phyloP scores from a whole-genome alignment of 2,888 invertebrate genomes.

The Noctua comes region DNA sequence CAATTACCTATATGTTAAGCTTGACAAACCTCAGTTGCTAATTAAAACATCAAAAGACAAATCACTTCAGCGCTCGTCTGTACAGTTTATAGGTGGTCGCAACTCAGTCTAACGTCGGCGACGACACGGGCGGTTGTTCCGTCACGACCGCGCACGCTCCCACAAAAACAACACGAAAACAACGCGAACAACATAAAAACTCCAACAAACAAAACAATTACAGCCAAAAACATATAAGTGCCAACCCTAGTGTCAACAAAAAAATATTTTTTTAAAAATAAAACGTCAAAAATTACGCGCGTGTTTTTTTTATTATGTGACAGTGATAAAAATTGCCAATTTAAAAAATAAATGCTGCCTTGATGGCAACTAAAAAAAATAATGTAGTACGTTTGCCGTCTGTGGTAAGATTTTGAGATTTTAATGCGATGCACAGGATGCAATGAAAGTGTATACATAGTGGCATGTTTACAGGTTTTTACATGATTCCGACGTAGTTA shows the following conservation, averaged over 20 bases:
- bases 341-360: conserved; percentile 67
- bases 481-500: conserved; percentile 78
- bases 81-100: conserved; percentile 72
- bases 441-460: conserved; percentile 76
- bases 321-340: conserved; percentile 65
- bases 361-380: conserved; percentile 87
- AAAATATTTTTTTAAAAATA: conserved; percentile 50
- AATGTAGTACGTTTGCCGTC: conserved; percentile 88
- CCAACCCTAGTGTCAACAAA: conserved; percentile 65
- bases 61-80: conserved; percentile 71
- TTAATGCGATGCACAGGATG: conserved; percentile 77
- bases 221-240: conserved; percentile 66
- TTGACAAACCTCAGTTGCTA: conserved; percentile 58
- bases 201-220: conserved; percentile 69
- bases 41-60: conserved; percentile 69
- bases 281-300: conserved; percentile 42
- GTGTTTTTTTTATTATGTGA: conserved; percentile 63
- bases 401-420: conserved; percentile 85
- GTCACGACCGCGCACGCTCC: conserved; percentile 64
- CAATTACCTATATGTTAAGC: conserved; percentile 41
- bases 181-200: conserved; percentile 67
- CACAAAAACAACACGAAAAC: conserved; percentile 68
- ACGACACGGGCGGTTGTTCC: conserved; percentile 74
- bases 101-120: conserved; percentile 82
- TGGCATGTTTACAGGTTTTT: conserved; percentile 89